phyloP scores from a whole-genome alignment of 1,140 invertebrate species.

The Drosophila pruinosa region DNA sequence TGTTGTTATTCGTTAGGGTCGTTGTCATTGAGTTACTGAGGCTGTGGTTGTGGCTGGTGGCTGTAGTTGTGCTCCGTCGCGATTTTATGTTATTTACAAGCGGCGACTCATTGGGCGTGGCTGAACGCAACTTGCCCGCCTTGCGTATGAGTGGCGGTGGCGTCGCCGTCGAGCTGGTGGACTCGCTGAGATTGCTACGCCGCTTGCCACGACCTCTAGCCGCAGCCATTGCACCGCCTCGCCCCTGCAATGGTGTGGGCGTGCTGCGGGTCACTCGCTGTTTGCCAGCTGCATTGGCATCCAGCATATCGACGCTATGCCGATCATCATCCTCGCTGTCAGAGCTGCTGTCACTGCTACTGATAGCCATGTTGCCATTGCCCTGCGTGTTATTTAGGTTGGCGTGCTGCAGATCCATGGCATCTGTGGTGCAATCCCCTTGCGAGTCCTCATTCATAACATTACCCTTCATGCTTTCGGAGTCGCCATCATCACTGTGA shows the following conservation, averaged over 20 bases:
- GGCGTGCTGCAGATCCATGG: constrained; percentile 62
- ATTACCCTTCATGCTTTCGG: constrained; percentile 38
- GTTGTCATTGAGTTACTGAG: constrained; percentile 9
- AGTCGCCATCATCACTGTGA: constrained; percentile 63
- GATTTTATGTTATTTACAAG: constrained; percentile 66
- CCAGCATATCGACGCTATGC: background rate
- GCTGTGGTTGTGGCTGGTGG: constrained; percentile 31
- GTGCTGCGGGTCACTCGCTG: constrained; percentile 60
- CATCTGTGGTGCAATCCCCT: constrained; percentile 66
- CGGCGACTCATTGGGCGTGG: constrained; percentile 65
- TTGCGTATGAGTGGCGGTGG: constrained; percentile 53
- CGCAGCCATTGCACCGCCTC: constrained; percentile 22
- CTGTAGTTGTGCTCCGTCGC: constrained; percentile 52
- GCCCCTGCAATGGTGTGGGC: constrained; percentile 51
- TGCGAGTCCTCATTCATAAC: constrained; percentile 34
- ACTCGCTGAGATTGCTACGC: constrained; percentile 66
- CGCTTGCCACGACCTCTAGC: constrained; percentile 62
- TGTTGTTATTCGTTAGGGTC: constrained; percentile 46
- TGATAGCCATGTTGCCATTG: constrained; percentile 65
- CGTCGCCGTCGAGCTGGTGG: constrained; percentile 63
- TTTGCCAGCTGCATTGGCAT: constrained; percentile 13
- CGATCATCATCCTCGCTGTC: constrained; percentile 53
- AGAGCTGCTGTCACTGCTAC: constrained; percentile 57
- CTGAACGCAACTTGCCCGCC: constrained; percentile 53
- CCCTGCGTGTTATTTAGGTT: constrained; percentile 46